Conservation (phyloP, 2,888 invertebrate genomes). For the Cylindroiulus punctatus region DNA sequence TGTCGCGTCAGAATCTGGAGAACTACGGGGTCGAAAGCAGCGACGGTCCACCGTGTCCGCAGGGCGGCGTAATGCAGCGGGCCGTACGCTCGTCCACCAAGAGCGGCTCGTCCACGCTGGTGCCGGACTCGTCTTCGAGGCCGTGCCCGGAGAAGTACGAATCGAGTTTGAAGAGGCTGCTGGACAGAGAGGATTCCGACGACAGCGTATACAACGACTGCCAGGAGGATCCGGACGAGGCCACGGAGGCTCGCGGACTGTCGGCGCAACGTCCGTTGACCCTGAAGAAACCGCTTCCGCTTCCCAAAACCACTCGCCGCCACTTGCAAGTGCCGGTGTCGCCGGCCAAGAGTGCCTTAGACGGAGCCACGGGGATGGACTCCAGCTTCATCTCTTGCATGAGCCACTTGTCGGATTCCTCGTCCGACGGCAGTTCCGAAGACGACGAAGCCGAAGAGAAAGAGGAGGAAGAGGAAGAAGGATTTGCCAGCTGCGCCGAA, state of each 20-base stretch:
- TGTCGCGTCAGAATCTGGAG: neutral
- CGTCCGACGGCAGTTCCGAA: neutral
- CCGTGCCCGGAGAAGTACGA: neutral
- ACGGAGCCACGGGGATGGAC: conserved; percentile 51
- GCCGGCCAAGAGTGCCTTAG: neutral
- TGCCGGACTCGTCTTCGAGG: neutral
- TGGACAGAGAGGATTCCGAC: conserved; percentile 53
- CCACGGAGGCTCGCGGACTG: neutral
- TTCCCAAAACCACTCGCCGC: neutral
- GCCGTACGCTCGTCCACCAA: neutral
- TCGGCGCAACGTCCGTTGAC: neutral
- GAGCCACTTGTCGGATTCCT: conserved; percentile 24
- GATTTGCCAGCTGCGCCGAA: conserved; percentile 53
- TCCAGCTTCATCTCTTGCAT: conserved; percentile 54
- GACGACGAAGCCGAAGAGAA: neutral
- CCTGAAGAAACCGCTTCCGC: neutral
- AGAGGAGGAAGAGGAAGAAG: conserved; percentile 40
- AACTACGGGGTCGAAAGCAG: too few relatives aligned
- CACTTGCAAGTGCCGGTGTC: neutral
- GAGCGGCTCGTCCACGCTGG: neutral
- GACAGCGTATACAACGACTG: conserved; percentile 54
- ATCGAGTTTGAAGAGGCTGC: neutral
- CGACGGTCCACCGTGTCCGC: too few relatives aligned
- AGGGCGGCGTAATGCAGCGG: neutral
- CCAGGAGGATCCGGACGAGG: neutral